These are phyloP conservation scores for Epinephelus awoara DNA, from an alignment of 2,797 vertebrate species.

Conservation along the genomic window DNA sequence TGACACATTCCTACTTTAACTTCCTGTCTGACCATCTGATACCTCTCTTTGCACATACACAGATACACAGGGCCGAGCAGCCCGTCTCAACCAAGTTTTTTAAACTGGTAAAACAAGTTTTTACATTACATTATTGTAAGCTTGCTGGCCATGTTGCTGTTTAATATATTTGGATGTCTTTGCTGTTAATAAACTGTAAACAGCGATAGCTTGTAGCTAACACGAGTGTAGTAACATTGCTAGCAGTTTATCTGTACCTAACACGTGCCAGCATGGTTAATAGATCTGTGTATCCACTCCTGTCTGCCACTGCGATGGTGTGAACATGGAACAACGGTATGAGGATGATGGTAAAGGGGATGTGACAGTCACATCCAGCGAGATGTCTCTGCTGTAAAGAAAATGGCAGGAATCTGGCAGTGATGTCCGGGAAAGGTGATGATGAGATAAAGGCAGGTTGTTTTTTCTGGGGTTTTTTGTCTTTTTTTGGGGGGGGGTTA, in stretches of 20 bases:
- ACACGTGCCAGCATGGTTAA: slow-evolving; percentile 38
- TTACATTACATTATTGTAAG: slow-evolving; percentile 33
- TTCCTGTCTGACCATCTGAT: slow-evolving; percentile 37
- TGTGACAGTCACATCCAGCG: slow-evolving; percentile 37
- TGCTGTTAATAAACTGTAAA: slow-evolving; percentile 57
- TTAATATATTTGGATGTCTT: slow-evolving; percentile 67
- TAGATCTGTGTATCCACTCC: slow-evolving; percentile 48
- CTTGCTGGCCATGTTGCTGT: slow-evolving; percentile 39
- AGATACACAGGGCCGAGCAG: slow-evolving; percentile 40
- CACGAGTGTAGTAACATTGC: slow-evolving; percentile 36
- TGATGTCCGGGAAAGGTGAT: slow-evolving; percentile 27
- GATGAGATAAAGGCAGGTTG: slow-evolving; percentile 40
- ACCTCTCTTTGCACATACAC: slow-evolving; percentile 41
- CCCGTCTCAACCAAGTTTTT: slow-evolving; percentile 32
- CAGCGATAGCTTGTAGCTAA: slow-evolving; percentile 47
- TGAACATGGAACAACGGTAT: slow-evolving; percentile 49
- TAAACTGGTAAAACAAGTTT: slow-evolving; percentile 28
- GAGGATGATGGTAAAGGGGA: slow-evolving; percentile 53
- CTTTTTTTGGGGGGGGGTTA: slow-evolving; percentile 10
- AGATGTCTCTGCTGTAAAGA: slow-evolving; percentile 39
- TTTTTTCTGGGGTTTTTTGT: background rate
- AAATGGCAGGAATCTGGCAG: slow-evolving; percentile 27
- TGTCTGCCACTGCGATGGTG: slow-evolving; percentile 30
- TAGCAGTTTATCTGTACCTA: slow-evolving; percentile 33
- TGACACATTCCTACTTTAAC: slow-evolving; percentile 33